Percentiles rank a stretch among this genome's conserved stretches.
Conservation (phyloP, 2,797 vertebrate genomes). For the Rachycentron canadum region DNA sequence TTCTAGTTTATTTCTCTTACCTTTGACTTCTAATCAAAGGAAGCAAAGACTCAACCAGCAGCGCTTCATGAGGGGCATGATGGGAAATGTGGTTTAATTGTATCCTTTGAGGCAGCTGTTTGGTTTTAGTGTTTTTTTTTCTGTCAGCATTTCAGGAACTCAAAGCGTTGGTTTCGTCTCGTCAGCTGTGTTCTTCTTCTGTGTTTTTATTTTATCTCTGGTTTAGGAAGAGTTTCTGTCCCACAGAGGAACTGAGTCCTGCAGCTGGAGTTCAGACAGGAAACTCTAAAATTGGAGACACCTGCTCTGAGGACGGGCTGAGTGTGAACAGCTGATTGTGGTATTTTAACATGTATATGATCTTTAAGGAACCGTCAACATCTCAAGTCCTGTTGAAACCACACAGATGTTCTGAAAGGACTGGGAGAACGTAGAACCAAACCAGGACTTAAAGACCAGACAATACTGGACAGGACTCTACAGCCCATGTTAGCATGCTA, state of each 20-base stretch:
- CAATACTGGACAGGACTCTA: background rate
- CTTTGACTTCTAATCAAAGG: too few species aligned
- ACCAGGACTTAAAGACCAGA: background rate
- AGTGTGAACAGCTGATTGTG: rapidly evolving
- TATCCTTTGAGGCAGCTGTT: too few species aligned
- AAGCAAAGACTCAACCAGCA: background rate
- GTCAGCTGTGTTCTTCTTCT: constrained; percentile 61
- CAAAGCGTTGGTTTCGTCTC: constrained; percentile 37
- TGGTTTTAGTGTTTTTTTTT: background rate
- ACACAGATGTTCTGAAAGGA: too few species aligned
- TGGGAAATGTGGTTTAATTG: background rate
- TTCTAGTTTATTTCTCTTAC: too few species aligned
- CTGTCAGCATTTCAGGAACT: constrained; percentile 57
- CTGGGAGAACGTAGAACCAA: background rate
- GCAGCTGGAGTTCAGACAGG: constrained; percentile 29
- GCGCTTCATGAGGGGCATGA: background rate
- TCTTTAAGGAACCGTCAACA: background rate
- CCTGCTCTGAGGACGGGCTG: background rate
- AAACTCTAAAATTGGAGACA: constrained; percentile 46
- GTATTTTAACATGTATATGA: background rate
- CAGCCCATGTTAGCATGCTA: background rate
- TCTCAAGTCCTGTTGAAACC: too few species aligned
- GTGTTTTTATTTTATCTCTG: constrained; percentile 21
- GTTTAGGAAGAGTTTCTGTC: constrained; percentile 28
- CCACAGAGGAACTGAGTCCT: constrained; percentile 59